Percentiles rank a stretch among this genome's conserved stretches.
Evolutionary conservation across 2,113 vertebrate species (phyloP).

Genomic region (Laticauda laticaudata): DNA sequence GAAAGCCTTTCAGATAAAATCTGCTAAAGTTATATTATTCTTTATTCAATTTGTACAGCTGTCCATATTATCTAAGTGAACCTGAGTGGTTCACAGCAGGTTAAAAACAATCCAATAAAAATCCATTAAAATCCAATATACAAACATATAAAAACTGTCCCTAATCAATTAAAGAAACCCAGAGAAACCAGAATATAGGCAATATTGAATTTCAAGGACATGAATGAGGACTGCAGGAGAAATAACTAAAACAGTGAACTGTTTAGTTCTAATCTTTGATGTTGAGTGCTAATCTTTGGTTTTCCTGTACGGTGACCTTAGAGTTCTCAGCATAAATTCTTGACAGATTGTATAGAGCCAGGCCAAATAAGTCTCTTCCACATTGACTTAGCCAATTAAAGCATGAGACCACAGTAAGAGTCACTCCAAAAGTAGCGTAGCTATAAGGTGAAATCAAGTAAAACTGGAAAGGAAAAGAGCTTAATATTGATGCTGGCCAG

Average conservation of each 20-base stretch:
- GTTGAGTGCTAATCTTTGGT: not conserved
- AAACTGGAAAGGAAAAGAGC: not conserved
- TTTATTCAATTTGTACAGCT: not conserved
- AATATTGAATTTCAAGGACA: not conserved
- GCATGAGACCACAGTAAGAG: not conserved
- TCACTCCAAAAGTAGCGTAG: not conserved
- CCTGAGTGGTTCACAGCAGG: not conserved
- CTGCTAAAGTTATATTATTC: not conserved
- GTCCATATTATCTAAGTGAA: not conserved
- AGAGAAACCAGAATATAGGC: not conserved
- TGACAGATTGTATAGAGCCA: not conserved
- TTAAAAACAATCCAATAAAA: not conserved
- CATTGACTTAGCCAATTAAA: not conserved
- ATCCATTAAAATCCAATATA: not conserved
- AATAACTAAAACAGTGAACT: not conserved
- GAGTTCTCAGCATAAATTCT: not conserved
- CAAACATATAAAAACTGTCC: not conserved
- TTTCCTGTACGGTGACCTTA: slow-evolving; percentile 13
- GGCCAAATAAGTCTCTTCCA: not conserved
- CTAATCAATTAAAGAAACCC: not conserved
- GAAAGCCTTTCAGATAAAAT: slow-evolving; percentile 7
- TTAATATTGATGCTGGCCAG: not conserved
- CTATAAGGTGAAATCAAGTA: not conserved
- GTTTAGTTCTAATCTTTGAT: not conserved
- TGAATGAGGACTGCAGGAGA: not conserved